These are phyloP conservation scores for Odontamblyopus rebecca DNA, from an alignment of 2,797 vertebrate genomes.

Conservation along the genomic window DNA sequence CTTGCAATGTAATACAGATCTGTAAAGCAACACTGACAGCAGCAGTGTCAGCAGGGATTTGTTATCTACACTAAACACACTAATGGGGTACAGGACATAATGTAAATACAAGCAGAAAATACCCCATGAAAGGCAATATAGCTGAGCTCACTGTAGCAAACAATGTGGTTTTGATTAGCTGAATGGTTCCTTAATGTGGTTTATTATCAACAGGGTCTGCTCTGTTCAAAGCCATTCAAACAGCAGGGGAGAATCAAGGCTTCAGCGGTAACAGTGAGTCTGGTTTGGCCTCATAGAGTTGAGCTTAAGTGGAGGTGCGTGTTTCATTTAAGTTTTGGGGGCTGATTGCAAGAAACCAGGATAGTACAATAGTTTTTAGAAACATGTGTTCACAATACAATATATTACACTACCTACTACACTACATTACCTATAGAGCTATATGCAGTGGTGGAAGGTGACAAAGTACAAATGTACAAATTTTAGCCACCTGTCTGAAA, in stretches of 20 bases:
- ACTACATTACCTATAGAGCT: too few relatives aligned
- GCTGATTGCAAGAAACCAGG: neutral
- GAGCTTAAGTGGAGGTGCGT: neutral
- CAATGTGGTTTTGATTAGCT: neutral
- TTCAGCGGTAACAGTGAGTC: neutral
- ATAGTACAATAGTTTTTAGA: too few relatives aligned
- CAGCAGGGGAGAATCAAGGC: neutral
- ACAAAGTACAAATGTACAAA: too few relatives aligned
- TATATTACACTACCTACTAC: too few relatives aligned
- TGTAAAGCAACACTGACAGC: neutral
- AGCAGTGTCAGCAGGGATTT: neutral
- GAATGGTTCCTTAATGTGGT: neutral
- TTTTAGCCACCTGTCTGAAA: too few relatives aligned
- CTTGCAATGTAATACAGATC: too few relatives aligned
- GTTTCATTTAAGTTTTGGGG: too few relatives aligned
- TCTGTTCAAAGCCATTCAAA: neutral
- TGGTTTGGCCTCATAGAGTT: too few relatives aligned
- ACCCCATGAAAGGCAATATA: neutral
- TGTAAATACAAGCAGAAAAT: too few relatives aligned
- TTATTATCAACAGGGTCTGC: neutral
- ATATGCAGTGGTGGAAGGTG: too few relatives aligned
- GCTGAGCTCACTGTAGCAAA: conserved; percentile 1
- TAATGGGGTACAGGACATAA: neutral
- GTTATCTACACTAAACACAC: neutral
- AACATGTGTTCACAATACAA: too few relatives aligned